Evolutionary conservation across 2,888 invertebrate genomes (phyloP).

Genomic region (Trilocha varians): DNA sequence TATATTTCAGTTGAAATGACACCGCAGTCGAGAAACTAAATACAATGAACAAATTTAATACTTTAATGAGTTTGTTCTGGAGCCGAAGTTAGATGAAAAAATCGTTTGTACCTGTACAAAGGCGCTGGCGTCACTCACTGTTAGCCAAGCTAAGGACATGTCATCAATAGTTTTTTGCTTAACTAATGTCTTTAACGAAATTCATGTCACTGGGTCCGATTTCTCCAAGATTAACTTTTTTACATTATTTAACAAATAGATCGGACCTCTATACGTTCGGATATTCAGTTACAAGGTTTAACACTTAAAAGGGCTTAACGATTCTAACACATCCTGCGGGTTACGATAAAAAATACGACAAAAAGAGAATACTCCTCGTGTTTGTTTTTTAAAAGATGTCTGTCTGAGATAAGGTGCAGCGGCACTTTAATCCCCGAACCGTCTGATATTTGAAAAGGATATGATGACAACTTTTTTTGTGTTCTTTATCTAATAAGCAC

Average conservation of each 20-base stretch:
- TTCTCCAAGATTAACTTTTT: slow-evolving; percentile 70
- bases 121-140: slow-evolving; percentile 42
- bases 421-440: slow-evolving; percentile 70
- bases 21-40: background rate
- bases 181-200: slow-evolving; percentile 68
- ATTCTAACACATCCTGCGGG: slow-evolving; percentile 74
- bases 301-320: slow-evolving; percentile 74
- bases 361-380: slow-evolving; percentile 68
- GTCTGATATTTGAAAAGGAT: slow-evolving; percentile 73
- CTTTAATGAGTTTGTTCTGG: slow-evolving; percentile 56
- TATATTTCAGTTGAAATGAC: no score
- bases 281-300: slow-evolving; percentile 74
- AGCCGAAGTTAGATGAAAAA: slow-evolving; percentile 49
- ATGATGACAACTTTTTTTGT: slow-evolving; percentile 71
- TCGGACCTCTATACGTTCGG: slow-evolving; percentile 67
- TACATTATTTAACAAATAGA: slow-evolving; percentile 72
- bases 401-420: slow-evolving; percentile 66
- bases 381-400: slow-evolving; percentile 74
- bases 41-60: slow-evolving; percentile 52
- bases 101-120: slow-evolving; percentile 40
- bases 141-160: slow-evolving; percentile 51
- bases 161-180: slow-evolving; percentile 65
- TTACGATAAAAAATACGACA: slow-evolving; percentile 70
- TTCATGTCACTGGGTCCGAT: slow-evolving; percentile 70
- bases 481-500: slow-evolving; percentile 63